A percentile compares a stretch with the other conserved stretches of the same genome.
These are phyloP conservation scores for Microcebus ravelobensis DNA, from an alignment of 2,113 vertebrate species.

Conservation along the genomic window DNA sequence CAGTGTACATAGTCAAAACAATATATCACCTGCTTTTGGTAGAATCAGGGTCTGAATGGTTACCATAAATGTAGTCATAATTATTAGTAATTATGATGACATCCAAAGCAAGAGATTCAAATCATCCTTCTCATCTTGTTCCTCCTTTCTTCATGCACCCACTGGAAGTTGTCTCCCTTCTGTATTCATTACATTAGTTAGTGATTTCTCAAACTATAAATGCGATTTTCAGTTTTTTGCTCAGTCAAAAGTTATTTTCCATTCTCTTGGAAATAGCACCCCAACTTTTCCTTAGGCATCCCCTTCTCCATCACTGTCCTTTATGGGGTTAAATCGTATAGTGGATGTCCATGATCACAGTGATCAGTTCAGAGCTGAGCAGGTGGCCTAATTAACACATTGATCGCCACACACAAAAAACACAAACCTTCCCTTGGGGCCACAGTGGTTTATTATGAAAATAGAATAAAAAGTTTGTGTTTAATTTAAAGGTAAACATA, in stretches of 20 bases:
- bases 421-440: too few relatives aligned
- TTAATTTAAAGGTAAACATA: too few relatives aligned
- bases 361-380: too few relatives aligned
- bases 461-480: too few relatives aligned
- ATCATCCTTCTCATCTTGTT: background rate
- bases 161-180: background rate
- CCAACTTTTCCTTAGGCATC: background rate
- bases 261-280: background rate
- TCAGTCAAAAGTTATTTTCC: background rate
- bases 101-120: background rate
- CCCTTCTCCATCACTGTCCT: background rate
- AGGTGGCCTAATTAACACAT: too few relatives aligned
- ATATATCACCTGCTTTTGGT: background rate
- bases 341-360: fast-evolving
- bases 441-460: too few relatives aligned
- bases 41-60: background rate
- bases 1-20: background rate
- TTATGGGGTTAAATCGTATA: background rate
- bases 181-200: background rate
- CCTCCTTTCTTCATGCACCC: background rate
- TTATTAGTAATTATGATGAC: background rate
- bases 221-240: background rate
- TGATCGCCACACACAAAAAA: too few relatives aligned
- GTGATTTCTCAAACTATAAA: background rate
- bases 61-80: background rate